Percentiles rank a stretch among this genome's conserved stretches.
These are phyloP conservation scores for Drosophila helvetica DNA, from an alignment of 2,888 invertebrate genomes.

Conservation along the genomic window DNA sequence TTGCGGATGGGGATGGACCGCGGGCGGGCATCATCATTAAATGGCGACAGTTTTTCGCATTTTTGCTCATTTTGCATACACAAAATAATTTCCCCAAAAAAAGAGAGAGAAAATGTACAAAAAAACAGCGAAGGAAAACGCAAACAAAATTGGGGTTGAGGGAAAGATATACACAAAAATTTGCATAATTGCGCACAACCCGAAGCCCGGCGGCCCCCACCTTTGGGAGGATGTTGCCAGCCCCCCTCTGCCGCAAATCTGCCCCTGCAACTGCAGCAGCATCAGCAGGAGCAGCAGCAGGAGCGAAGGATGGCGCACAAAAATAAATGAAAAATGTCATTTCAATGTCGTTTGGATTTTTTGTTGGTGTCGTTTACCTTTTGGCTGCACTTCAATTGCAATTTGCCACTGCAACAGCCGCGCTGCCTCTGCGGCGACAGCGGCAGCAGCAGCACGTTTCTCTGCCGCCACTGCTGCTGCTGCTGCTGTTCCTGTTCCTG, in stretches of 20 bases:
- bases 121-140: constrained; percentile 10
- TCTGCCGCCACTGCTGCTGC: constrained; percentile 30
- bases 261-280: constrained; percentile 10
- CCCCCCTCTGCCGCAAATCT: neutral
- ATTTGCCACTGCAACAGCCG: constrained; percentile 66
- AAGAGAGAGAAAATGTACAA: constrained; percentile 9
- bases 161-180: constrained; percentile 33
- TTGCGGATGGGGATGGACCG: constrained; percentile 13
- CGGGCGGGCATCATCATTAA: constrained; percentile 44
- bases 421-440: constrained; percentile 16
- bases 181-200: constrained; percentile 53
- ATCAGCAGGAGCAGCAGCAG: constrained; percentile 1
- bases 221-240: neutral
- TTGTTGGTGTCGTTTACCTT: constrained; percentile 80
- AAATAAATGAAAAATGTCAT: constrained; percentile 79
- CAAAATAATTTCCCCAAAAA: constrained; percentile 50
- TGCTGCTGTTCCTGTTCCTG: constrained; percentile 26
- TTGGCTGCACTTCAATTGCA: constrained; percentile 78
- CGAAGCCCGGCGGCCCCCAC: constrained; percentile 26
- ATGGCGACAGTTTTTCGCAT: constrained; percentile 55
- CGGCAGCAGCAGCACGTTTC: constrained; percentile 3
- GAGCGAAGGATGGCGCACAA: constrained; percentile 45
- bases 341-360: constrained; percentile 79
- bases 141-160: neutral
- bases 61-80: constrained; percentile 41